Base-by-base conservation (phyloP, 1,140 invertebrate species). In the Teleogryllus occipitalis region DNA sequence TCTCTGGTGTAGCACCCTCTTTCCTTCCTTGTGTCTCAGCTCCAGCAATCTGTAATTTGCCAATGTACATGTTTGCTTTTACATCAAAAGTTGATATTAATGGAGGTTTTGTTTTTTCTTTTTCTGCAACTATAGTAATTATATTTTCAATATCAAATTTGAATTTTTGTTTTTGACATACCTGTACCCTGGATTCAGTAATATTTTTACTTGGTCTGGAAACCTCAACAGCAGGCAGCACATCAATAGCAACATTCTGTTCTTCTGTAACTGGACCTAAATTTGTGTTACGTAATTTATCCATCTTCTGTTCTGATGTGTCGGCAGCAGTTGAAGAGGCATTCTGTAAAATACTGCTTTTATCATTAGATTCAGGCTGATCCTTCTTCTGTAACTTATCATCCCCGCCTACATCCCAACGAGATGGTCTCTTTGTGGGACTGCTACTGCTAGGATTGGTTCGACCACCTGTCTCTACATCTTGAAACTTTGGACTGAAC, bases 361-460 rank as follows among this genome's bases (percentile, higher is more conserved):
- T 65, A 14, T 14, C 10, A 65, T 10, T 18, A 65, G 54, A 65
- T 3, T 14, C 54, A 14, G 10, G 2, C 10, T 47, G 18, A 0
- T 77, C 39, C n/a, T 47, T 47, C 21, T 7, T 8, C 8, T 7
- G 10, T 39, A 8, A 15, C 8, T 8, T 77, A 47, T 27, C 47
- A 39, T 87, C 85, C 48, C 83, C 86, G 0, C 87, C 85, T 0
- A 89, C 87, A 78, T 89, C 88, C 88, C 88, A 89, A 77, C 88
- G 85, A 4, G 88, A 88, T 79, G 84, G 81, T 81, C 86, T 86
- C 54, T 65, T 65, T 10, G 54, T 65, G 18, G 54, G 54, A 18
- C 54, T 65, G 54, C 54, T 65, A 65, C 10, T 65, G 10, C 5
- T 54, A 74, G 27, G 21, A 48, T 8, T 15, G 21, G 6, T 39